phyloP scores from a whole-genome alignment of 2,113 vertebrate species.

The Spilogale gracilis region DNA sequence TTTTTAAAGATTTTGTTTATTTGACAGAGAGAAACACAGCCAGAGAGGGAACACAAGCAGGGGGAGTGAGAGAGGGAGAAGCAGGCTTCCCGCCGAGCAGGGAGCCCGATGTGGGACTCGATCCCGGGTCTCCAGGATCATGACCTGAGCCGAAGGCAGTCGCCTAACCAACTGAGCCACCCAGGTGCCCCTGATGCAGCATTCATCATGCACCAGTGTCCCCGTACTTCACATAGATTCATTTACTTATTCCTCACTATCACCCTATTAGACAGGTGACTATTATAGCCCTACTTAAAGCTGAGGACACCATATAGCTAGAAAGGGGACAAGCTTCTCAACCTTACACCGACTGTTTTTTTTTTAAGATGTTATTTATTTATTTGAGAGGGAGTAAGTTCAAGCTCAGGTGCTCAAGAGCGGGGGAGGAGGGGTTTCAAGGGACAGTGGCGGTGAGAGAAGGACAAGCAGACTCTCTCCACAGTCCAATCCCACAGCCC shows the following conservation, averaged over 20 bases:
- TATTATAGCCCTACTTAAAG: neutral
- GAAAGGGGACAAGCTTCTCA: neutral
- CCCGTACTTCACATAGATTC: neutral
- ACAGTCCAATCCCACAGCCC: neutral
- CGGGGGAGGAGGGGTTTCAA: rapidly evolving
- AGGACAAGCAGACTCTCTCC: neutral
- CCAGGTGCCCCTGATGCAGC: neutral
- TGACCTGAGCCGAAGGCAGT: too few relatives aligned
- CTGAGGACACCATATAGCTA: neutral
- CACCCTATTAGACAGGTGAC: neutral
- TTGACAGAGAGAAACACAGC: too few relatives aligned
- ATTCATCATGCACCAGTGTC: neutral
- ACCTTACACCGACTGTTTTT: neutral
- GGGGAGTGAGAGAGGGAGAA: too few relatives aligned
- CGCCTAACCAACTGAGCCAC: too few relatives aligned
- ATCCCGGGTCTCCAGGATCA: too few relatives aligned
- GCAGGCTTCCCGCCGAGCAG: too few relatives aligned
- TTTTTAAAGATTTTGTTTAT: too few relatives aligned
- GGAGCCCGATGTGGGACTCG: too few relatives aligned
- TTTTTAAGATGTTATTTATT: neutral
- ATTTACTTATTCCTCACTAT: neutral
- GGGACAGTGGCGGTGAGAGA: neutral
- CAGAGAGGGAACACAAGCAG: too few relatives aligned
- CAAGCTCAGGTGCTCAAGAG: neutral
- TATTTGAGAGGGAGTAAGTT: neutral